These are phyloP conservation scores for Salvelinus namaycush DNA, from an alignment of 2,113 vertebrate genomes.

Conservation along the genomic window DNA sequence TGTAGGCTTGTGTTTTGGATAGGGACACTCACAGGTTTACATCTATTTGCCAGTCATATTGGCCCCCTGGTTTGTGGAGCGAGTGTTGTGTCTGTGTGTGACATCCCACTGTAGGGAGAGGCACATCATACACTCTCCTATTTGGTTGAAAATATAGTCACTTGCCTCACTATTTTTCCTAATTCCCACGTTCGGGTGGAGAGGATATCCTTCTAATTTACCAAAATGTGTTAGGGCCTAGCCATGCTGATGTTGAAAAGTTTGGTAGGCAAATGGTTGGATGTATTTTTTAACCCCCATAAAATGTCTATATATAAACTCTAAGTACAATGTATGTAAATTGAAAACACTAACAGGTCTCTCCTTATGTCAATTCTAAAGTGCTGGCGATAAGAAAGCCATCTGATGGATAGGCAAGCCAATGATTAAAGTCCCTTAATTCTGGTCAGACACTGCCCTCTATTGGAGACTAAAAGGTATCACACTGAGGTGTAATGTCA, in stretches of 20 bases:
- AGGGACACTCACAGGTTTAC: neutral
- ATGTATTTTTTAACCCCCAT: neutral
- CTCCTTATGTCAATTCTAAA: neutral
- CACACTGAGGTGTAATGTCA: too few relatives aligned
- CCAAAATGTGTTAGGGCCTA: neutral
- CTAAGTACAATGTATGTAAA: neutral
- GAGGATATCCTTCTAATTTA: neutral
- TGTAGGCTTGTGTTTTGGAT: neutral
- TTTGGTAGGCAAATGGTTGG: neutral
- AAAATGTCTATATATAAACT: neutral
- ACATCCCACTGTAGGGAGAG: neutral
- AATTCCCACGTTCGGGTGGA: neutral
- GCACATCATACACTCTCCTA: neutral
- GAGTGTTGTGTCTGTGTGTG: neutral
- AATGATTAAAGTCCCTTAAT: neutral
- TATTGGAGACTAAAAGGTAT: slow-evolving; percentile 5
- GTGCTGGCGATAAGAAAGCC: neutral
- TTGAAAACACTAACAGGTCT: neutral
- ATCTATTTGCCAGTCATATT: neutral
- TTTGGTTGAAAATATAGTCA: neutral
- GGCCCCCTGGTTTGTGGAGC: neutral
- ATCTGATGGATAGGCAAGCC: neutral
- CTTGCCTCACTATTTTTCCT: neutral
- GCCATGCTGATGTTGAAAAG: neutral
- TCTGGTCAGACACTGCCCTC: slow-evolving; percentile 18